Conservation (phyloP, 2,888 invertebrate species). For the Lepidochitona cinerea region DNA sequence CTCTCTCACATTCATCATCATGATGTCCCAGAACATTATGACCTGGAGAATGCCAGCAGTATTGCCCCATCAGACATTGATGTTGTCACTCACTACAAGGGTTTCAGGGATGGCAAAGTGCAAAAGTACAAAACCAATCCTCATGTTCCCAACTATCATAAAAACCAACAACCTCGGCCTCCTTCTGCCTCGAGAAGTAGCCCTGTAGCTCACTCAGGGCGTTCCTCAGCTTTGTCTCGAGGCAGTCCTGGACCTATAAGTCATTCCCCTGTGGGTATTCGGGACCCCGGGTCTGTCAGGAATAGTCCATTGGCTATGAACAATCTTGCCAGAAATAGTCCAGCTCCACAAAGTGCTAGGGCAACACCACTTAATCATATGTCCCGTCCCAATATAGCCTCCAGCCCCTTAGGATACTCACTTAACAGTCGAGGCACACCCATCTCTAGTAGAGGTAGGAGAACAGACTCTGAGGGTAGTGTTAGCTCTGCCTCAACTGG, state of each 20-base stretch:
- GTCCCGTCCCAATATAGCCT: not conserved
- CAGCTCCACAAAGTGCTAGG: slow-evolving; percentile 37
- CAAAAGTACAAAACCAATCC: slow-evolving; percentile 86
- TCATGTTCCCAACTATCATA: slow-evolving; percentile 66
- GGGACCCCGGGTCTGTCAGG: slow-evolving; percentile 32
- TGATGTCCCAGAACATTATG: slow-evolving; percentile 76
- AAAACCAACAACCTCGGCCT: slow-evolving; percentile 76
- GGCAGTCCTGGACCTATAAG: slow-evolving; percentile 30
- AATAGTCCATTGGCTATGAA: slow-evolving; percentile 36
- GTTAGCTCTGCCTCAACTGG: slow-evolving; percentile 52
- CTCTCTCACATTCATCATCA: slow-evolving; percentile 41
- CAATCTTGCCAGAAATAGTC: slow-evolving; percentile 49
- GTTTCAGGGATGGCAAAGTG: slow-evolving; percentile 85
- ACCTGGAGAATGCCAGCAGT: slow-evolving; percentile 96
- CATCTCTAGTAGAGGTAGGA: slow-evolving; percentile 4
- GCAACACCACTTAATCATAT: slow-evolving; percentile 13
- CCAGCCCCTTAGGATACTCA: not conserved
- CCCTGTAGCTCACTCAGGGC: not conserved
- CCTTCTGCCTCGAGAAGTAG: slow-evolving; percentile 14
- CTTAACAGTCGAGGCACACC: not conserved
- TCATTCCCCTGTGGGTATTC: slow-evolving; percentile 18
- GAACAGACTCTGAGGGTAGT: slow-evolving; percentile 54
- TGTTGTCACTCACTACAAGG: slow-evolving; percentile 96
- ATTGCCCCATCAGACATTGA: slow-evolving; percentile 98
- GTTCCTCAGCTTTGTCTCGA: slow-evolving; percentile 11